A percentile compares a stretch with the other conserved stretches of the same genome.
Conservation (phyloP, 1,140 invertebrate species). For the Magallana gigas region DNA sequence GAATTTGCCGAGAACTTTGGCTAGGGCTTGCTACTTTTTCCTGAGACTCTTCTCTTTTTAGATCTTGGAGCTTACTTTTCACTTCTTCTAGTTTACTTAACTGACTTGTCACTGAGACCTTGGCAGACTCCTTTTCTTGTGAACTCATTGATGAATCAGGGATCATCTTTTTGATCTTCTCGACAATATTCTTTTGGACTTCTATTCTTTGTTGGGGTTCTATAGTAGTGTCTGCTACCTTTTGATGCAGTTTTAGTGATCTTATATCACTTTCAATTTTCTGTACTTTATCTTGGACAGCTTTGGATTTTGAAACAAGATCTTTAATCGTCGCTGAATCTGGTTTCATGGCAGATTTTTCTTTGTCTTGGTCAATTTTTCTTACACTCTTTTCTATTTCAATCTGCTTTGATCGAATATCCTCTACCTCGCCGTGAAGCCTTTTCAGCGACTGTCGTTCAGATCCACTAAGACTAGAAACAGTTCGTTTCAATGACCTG, state of each 20-base stretch:
- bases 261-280: not conserved
- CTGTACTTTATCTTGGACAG: slow-evolving; percentile 2
- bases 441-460: not conserved
- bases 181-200: not conserved
- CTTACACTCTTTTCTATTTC: not conserved
- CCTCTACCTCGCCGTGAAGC: not conserved
- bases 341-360: not conserved
- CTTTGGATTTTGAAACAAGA: not conserved
- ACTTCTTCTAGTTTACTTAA: not conserved
- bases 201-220: not conserved
- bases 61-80: not conserved
- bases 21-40: not conserved
- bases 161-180: not conserved
- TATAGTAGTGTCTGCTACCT: slow-evolving; percentile 11
- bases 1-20: not conserved
- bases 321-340: not conserved
- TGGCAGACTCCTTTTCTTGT: slow-evolving; percentile 12
- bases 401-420: slow-evolving; percentile 11
- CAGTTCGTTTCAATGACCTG: not conserved
- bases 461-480: not conserved
- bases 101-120: not conserved
- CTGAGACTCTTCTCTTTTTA: not conserved
- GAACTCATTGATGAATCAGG: not conserved
- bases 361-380: not conserved
- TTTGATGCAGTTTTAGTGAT: slow-evolving; percentile 12